Base-by-base conservation (phyloP, 2,113 vertebrate species). In the Phylloscopus trochilus region DNA sequence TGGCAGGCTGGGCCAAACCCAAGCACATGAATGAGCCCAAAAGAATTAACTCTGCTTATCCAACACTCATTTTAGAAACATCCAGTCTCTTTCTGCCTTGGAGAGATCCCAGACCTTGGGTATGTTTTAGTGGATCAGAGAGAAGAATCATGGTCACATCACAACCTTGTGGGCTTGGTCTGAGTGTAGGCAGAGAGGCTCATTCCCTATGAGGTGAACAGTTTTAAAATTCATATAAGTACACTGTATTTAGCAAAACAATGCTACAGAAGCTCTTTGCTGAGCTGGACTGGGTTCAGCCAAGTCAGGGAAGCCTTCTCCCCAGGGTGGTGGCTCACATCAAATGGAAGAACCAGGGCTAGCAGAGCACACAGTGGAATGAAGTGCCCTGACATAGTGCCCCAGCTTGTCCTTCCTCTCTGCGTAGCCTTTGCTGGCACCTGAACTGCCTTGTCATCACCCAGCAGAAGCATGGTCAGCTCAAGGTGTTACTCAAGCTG, bases 41-140 rank as follows among this genome's bases (percentile, higher is more conserved):
- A 37, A 82, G 53, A 93, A 94, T 73, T 83, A 96, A 76, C n/a
- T 94, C 68, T 91, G 69, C 33, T 52, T 83, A 51, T 70, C 60
- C 92, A 64, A 86, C 60, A 74, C 27, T 83, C 55, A 39, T 80
- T 92, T 86, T 47, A 93, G 89, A 70, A 83, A 78, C 24, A 90
- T 83, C 33, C 76, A 92, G 47, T 31, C 27, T 70, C 13, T 47
- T 86, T 80, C 7, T 58, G 44, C 44, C 49, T 95, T 86, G 52
- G 83, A 94, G 39, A 90, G 43, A 19, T 80, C 63, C 46, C 67
- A 94, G 82, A 85, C 19, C 47, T 83, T 15, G n/a, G 26, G 14
- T 37, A 52, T 7, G 2, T 37, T 78, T 86, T 91, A 89, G 41
- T 49, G 31, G 73, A 27, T 78, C n/a, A 66, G 21, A 80, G 53